Percentiles rank a stretch among this genome's conserved stretches.
Conservation (phyloP, 2,888 invertebrate species). For the Siphlonurus alternatus region DNA sequence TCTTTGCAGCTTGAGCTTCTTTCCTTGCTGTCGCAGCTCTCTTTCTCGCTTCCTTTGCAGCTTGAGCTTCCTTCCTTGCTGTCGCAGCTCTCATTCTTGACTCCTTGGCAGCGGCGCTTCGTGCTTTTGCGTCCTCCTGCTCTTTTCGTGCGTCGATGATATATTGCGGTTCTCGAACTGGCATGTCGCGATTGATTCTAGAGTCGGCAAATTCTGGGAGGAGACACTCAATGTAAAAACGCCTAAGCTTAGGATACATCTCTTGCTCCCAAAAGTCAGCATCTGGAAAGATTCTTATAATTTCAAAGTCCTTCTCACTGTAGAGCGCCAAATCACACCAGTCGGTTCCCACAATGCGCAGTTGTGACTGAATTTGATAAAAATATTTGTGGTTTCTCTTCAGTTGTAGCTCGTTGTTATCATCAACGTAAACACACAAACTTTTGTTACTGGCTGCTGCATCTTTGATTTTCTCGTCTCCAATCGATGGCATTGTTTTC, state of each 20-base stretch:
- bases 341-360: background rate
- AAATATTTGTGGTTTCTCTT: background rate
- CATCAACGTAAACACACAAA: background rate
- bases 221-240: background rate
- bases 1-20: too few relatives aligned
- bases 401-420: background rate
- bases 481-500: background rate
- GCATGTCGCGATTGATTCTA: background rate
- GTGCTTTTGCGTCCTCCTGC: too few relatives aligned
- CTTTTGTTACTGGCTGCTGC: background rate
- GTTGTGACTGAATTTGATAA: background rate
- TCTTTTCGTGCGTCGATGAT: too few relatives aligned
- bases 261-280: background rate
- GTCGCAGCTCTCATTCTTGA: too few relatives aligned
- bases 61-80: too few relatives aligned
- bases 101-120: too few relatives aligned
- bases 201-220: background rate
- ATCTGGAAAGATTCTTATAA: background rate
- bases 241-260: background rate
- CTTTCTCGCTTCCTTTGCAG: too few relatives aligned
- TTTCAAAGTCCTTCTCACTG: background rate
- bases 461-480: background rate
- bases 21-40: too few relatives aligned
- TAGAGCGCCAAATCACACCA: background rate
- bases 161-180: background rate